phyloP scores from a whole-genome alignment of 2,797 vertebrate species.

The Dallia pectoralis region DNA sequence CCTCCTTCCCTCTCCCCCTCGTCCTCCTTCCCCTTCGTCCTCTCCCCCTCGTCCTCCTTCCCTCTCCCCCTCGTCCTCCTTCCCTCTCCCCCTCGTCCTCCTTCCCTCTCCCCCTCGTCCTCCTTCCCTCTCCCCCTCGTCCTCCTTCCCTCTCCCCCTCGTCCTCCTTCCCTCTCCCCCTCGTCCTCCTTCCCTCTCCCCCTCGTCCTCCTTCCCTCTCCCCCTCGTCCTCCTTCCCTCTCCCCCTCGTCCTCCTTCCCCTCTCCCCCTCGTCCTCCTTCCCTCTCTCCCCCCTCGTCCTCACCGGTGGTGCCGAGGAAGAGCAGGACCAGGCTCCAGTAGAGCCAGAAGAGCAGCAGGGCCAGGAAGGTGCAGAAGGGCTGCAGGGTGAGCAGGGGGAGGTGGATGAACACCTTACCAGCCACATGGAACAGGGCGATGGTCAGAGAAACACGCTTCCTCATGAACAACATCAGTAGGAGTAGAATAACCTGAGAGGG shows the following conservation, averaged over 20 bases:
- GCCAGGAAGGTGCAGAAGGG: constrained; percentile 95
- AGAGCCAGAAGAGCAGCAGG: constrained; percentile 91
- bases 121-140: too few relatives aligned
- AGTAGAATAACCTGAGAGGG: constrained; percentile 82
- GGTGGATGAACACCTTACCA: constrained; percentile 93
- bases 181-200: background rate
- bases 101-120: constrained; percentile 4
- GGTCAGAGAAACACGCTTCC: constrained; percentile 92
- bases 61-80: constrained; percentile 27
- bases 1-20: background rate
- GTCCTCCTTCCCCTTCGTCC: constrained; percentile 38
- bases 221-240: background rate
- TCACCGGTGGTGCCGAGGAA: constrained; percentile 94
- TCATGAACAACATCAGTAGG: constrained; percentile 94
- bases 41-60: background rate
- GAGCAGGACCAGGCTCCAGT: constrained; percentile 93
- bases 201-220: background rate
- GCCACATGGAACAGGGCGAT: constrained; percentile 97
- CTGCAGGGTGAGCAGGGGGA: constrained; percentile 91
- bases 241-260: background rate
- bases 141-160: background rate
- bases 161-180: background rate
- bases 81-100: background rate
- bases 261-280: background rate
- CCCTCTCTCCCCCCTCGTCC: constrained; percentile 4